These are phyloP conservation scores for Psilanteris sp. DNA, from an alignment of 1,140 invertebrate genomes.

Conservation along the genomic window DNA sequence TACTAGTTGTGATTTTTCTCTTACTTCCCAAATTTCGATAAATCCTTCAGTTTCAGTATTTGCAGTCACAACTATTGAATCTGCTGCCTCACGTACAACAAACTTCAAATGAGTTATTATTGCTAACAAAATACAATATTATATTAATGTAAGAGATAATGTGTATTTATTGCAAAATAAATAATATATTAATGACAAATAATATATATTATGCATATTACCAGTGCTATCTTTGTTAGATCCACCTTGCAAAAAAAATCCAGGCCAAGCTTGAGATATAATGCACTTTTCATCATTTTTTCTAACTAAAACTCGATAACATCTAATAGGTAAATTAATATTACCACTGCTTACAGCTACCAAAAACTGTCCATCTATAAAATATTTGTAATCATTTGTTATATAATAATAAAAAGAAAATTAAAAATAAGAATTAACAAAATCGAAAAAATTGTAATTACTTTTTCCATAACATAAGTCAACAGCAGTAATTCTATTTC, in stretches of 20 bases:
- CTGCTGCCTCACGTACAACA: conserved; percentile 89
- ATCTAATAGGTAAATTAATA: conserved; percentile 86
- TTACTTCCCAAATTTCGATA: conserved; percentile 92
- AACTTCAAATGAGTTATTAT: conserved; percentile 88
- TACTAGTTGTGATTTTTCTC: conserved; percentile 87
- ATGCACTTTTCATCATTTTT: conserved; percentile 82
- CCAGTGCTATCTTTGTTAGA: conserved; percentile 78
- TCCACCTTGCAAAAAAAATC: conserved; percentile 88
- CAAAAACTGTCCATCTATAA: conserved; percentile 87
- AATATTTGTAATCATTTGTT: neutral
- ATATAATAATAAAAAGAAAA: neutral
- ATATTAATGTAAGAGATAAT: conserved; percentile 50
- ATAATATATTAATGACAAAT: conserved; percentile 7
- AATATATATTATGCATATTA: conserved; percentile 45
- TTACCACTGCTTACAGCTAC: conserved; percentile 87
- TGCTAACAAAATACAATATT: too few relatives aligned
- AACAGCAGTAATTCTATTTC: conserved; percentile 87
- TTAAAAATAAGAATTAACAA: too few relatives aligned
- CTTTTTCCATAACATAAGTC: conserved; percentile 88
- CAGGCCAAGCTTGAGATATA: conserved; percentile 87
- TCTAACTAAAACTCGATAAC: conserved; percentile 85
- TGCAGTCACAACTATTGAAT: conserved; percentile 88
- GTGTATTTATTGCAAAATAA: conserved; percentile 22
- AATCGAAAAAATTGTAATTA: conserved; percentile 66
- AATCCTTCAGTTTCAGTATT: conserved; percentile 83